phyloP scores from a whole-genome alignment of 2,113 vertebrate genomes.

The Dascyllus trimaculatus region DNA sequence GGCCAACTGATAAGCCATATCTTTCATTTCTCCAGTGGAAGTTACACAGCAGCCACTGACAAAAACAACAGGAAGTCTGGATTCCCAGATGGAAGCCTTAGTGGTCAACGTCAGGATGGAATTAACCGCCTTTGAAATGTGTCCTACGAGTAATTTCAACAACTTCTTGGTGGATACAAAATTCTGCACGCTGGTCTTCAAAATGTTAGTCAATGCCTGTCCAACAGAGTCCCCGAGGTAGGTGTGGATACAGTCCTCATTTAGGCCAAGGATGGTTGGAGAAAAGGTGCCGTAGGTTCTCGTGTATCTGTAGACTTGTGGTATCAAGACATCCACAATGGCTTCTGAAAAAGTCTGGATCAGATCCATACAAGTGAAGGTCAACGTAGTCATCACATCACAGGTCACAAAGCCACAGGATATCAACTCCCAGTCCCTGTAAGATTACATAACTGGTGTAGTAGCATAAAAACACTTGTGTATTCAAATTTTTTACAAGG shows the following conservation, averaged over 20 bases:
- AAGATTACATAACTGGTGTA: too few species aligned
- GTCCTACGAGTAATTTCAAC: not conserved
- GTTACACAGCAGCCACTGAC: not conserved
- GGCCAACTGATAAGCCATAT: too few species aligned
- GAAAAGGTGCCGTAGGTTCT: not conserved
- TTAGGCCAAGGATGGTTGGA: not conserved
- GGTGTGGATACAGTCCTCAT: conserved; percentile 1
- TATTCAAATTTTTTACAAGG: too few species aligned
- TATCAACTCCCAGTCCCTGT: too few species aligned
- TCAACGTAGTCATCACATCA: not conserved
- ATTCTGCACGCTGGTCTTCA: not conserved
- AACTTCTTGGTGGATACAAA: not conserved
- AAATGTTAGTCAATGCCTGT: not conserved
- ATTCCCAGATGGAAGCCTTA: not conserved
- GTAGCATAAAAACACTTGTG: too few species aligned
- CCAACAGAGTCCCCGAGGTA: conserved; percentile 8
- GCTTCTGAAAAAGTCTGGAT: not conserved
- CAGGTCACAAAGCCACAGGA: too few species aligned
- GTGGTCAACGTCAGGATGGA: not conserved
- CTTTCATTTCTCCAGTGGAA: too few species aligned
- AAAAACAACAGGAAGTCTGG: conserved; percentile 4
- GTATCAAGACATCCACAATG: not conserved
- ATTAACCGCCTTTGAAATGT: conserved; percentile 9
- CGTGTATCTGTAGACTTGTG: conserved; percentile 9
- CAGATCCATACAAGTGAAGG: not conserved